A percentile compares a stretch with the other conserved stretches of the same genome.
Conservation (phyloP, 1,140 invertebrate genomes). For the Arion vulgaris region DNA sequence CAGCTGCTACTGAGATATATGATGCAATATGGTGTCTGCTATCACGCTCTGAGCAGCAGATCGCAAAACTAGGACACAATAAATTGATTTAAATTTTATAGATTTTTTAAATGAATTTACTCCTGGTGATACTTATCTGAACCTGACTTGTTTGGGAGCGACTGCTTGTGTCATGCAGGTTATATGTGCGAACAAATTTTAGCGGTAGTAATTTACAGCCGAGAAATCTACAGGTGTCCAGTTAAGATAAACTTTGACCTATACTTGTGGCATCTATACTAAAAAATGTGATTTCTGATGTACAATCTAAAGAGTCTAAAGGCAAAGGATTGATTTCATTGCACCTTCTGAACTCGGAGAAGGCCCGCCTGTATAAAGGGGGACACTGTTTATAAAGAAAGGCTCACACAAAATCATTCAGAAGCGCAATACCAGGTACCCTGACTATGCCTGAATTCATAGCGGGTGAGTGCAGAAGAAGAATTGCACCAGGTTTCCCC, state of each 20-base stretch:
- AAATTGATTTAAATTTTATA: neutral
- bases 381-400: too few relatives aligned
- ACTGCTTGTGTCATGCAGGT: neutral
- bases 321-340: too few relatives aligned
- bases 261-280: too few relatives aligned
- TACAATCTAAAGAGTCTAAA: too few relatives aligned
- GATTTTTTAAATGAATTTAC: neutral
- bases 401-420: too few relatives aligned
- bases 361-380: too few relatives aligned
- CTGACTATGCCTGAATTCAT: too few relatives aligned
- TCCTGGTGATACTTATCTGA: neutral
- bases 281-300: too few relatives aligned
- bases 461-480: too few relatives aligned
- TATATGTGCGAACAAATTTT: neutral
- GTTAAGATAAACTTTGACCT: neutral
- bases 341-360: too few relatives aligned
- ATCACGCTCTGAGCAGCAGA: neutral
- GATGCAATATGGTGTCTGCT: neutral
- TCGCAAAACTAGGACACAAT: neutral
- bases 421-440: too few relatives aligned
- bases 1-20: neutral
- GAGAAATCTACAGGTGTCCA: neutral
- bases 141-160: neutral
- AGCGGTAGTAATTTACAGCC: neutral
- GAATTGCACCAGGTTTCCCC: too few relatives aligned